Conservation (phyloP, 2,888 invertebrate genomes). For the Eristalis tenax region DNA sequence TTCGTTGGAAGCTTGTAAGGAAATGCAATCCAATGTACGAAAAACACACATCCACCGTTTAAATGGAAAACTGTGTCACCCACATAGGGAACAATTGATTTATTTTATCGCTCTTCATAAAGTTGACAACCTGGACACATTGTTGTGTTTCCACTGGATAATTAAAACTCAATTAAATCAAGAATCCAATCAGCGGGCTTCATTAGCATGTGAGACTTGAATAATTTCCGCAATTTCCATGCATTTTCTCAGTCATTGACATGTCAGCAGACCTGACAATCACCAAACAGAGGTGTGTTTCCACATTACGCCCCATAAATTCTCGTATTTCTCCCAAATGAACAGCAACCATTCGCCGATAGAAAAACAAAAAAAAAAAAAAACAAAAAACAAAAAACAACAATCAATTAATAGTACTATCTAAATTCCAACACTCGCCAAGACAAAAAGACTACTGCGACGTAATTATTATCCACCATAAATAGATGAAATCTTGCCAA, state of each 20-base stretch:
- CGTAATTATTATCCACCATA: slow-evolving; percentile 37
- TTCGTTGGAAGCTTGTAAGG: too few species aligned
- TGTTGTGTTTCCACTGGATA: slow-evolving; percentile 10
- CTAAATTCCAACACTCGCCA: slow-evolving; percentile 65
- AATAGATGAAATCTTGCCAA: slow-evolving; percentile 57
- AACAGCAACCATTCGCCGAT: slow-evolving; percentile 1
- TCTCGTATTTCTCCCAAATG: slow-evolving; percentile 39
- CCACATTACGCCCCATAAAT: slow-evolving; percentile 36
- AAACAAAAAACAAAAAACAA: slow-evolving; percentile 18
- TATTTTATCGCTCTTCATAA: not conserved
- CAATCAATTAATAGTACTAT: slow-evolving; percentile 62
- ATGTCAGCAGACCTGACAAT: slow-evolving; percentile 39
- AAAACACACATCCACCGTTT: not conserved
- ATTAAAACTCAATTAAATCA: slow-evolving; percentile 44
- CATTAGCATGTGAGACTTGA: slow-evolving; percentile 28
- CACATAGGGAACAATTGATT: not conserved
- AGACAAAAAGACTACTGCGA: slow-evolving; percentile 50
- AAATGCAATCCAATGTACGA: not conserved
- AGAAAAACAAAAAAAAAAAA: too few species aligned
- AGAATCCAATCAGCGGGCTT: slow-evolving; percentile 29
- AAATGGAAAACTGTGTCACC: not conserved
- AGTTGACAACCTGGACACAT: not conserved
- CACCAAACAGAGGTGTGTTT: slow-evolving; percentile 50
- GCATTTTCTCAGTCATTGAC: slow-evolving; percentile 33
- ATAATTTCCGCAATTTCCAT: slow-evolving; percentile 49